These are phyloP conservation scores for Nemotelus nigrinus DNA, from an alignment of 2,888 invertebrate species.

Conservation along the genomic window DNA sequence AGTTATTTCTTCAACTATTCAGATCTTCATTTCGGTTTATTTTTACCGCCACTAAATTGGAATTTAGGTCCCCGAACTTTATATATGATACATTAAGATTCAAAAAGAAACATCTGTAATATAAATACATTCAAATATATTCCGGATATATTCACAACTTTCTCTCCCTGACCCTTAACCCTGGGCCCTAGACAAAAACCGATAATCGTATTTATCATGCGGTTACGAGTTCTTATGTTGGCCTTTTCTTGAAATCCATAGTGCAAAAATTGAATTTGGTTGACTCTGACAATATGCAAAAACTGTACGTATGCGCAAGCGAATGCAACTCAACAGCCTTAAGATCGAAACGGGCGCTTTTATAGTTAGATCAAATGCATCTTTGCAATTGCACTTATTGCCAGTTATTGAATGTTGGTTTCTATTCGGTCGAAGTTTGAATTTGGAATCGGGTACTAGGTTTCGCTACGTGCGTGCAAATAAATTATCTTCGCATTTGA, in stretches of 20 bases:
- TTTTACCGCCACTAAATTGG: background rate
- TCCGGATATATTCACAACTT: slow-evolving; percentile 21
- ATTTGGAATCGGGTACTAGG: slow-evolving; percentile 7
- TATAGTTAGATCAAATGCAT: background rate
- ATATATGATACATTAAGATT: background rate
- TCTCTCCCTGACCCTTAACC: slow-evolving; percentile 39
- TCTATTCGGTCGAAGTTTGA: slow-evolving; percentile 17
- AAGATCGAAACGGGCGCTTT: background rate
- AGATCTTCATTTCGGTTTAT: no score
- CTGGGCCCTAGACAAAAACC: slow-evolving; percentile 21
- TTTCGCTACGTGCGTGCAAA: slow-evolving; percentile 49
- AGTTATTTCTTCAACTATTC: no score
- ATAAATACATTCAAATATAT: slow-evolving; percentile 22
- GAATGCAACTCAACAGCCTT: slow-evolving; percentile 1
- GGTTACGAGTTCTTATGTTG: background rate
- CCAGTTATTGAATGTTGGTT: background rate
- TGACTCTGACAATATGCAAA: slow-evolving; percentile 15
- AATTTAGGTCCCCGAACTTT: background rate
- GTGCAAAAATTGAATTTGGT: slow-evolving; percentile 20
- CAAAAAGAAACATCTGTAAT: slow-evolving; percentile 24
- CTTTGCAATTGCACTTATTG: background rate
- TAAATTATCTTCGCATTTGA: slow-evolving; percentile 50
- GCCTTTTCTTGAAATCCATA: slow-evolving; percentile 15
- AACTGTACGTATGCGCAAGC: background rate
- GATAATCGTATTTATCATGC: slow-evolving; percentile 14